A percentile compares a stretch with the other conserved stretches of the same genome.
Evolutionary conservation across 2,113 vertebrate species (phyloP).

Genomic region (Gorsachius goisagi): DNA sequence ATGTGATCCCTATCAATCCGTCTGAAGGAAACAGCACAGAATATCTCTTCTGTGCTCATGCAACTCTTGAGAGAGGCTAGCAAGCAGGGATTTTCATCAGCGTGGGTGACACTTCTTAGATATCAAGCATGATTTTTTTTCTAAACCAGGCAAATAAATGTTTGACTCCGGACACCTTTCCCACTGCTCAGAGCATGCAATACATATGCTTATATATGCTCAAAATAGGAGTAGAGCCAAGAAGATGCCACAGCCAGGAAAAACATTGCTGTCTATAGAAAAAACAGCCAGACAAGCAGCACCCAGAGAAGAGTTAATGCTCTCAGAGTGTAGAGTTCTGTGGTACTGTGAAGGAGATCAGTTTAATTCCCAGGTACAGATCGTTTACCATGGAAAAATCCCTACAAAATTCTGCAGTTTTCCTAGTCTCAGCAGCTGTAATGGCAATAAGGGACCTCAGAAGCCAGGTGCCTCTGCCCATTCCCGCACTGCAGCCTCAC

Average conservation of each 20-base stretch:
- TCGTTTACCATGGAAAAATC: not conserved
- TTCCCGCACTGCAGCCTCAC: not conserved
- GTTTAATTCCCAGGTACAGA: not conserved
- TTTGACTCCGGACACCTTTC: not conserved
- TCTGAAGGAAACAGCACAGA: not conserved
- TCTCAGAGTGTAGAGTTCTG: not conserved
- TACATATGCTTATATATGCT: fast-evolving
- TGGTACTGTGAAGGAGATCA: not conserved
- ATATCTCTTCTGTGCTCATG: not conserved
- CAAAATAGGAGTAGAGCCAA: not conserved
- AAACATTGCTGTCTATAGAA: not conserved
- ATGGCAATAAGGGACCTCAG: not conserved
- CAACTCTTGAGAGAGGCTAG: not conserved
- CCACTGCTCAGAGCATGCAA: not conserved
- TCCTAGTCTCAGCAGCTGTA: not conserved
- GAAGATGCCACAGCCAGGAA: not conserved
- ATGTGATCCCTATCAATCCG: not conserved
- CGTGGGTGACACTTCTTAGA: not conserved
- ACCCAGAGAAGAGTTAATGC: not conserved
- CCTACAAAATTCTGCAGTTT: not conserved
- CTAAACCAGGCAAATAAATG: not conserved
- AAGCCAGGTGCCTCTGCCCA: not conserved
- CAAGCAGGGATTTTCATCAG: not conserved
- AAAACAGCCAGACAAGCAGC: not conserved
- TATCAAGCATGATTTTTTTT: not conserved